Percentiles rank a stretch among this genome's conserved stretches.
Evolutionary conservation across 2,797 vertebrate species (phyloP).

Genomic region (Argyrosomus regius): DNA sequence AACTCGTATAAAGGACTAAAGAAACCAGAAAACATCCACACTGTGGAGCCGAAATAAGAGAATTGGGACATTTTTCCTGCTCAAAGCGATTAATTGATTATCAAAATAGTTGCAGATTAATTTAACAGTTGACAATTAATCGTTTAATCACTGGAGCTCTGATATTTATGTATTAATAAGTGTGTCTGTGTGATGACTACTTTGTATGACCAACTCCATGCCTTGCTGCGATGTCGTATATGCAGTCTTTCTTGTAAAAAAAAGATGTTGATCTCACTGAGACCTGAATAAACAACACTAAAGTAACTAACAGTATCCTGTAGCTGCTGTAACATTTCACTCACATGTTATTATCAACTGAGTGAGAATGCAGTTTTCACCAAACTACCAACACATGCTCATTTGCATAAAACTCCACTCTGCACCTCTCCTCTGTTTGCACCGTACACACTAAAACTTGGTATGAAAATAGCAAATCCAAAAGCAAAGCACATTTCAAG

Average conservation of each 20-base stretch:
- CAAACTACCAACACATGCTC: constrained; percentile 30
- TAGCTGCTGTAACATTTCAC: constrained; percentile 14
- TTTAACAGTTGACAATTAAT: no score
- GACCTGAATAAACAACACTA: neutral
- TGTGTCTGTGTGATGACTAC: neutral
- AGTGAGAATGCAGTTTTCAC: constrained; percentile 7
- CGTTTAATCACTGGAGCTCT: no score
- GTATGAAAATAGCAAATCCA: constrained; percentile 45
- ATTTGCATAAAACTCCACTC: constrained; percentile 46
- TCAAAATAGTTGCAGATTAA: no score
- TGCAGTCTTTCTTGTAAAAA: neutral
- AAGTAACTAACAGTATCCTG: neutral
- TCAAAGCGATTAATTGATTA: no score
- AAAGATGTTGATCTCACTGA: neutral
- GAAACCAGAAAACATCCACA: no score
- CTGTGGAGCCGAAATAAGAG: no score
- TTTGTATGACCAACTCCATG: neutral
- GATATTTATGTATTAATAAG: no score
- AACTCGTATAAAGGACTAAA: no score
- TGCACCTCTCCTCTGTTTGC: constrained; percentile 23
- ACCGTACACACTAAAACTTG: constrained; percentile 1
- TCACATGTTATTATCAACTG: neutral
- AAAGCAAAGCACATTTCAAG: constrained; percentile 54
- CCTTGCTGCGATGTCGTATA: neutral
- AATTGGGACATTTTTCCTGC: no score